These are phyloP conservation scores for Poecile atricapillus DNA, from an alignment of 2,113 vertebrate genomes.

Conservation along the genomic window DNA sequence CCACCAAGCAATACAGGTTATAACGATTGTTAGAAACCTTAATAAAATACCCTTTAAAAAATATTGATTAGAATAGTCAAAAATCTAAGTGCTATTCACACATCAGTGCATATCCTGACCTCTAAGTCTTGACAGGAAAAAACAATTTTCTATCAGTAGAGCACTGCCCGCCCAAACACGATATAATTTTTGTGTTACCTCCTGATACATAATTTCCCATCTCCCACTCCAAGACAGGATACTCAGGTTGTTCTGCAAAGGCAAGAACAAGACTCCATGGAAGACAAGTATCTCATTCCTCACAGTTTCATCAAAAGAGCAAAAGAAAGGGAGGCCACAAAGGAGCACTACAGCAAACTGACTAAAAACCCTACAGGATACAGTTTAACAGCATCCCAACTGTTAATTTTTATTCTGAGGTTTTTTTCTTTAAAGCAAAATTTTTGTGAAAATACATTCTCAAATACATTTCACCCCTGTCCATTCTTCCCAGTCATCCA, in stretches of 20 bases:
- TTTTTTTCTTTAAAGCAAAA: background rate
- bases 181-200: background rate
- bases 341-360: background rate
- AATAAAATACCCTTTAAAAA: background rate
- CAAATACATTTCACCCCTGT: background rate
- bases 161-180: background rate
- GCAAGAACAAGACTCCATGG: background rate
- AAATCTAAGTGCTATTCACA: background rate
- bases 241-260: background rate
- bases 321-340: background rate
- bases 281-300: background rate
- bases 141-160: background rate
- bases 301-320: background rate
- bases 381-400: background rate
- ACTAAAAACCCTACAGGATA: background rate
- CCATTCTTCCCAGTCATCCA: background rate
- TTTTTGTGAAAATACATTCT: background rate
- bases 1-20: background rate
- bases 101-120: rapidly evolving
- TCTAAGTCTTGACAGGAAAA: background rate
- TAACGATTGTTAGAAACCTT: background rate
- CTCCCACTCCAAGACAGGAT: background rate
- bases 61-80: background rate
- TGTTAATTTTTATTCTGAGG: no score
- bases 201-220: background rate